Conservation (phyloP, 2,888 invertebrate species). For the Watsonalla binaria region DNA sequence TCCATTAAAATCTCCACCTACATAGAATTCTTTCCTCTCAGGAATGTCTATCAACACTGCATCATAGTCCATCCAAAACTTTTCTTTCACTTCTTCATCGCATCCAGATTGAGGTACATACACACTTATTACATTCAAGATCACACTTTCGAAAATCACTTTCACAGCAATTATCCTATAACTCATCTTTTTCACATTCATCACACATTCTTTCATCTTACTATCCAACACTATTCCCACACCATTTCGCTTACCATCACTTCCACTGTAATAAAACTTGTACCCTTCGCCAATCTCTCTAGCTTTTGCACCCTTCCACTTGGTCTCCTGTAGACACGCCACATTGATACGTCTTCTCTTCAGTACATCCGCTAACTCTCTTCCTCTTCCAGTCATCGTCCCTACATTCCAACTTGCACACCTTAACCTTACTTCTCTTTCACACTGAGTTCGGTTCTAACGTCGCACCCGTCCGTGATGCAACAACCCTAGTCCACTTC, state of each 20-base stretch:
- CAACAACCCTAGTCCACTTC: too few relatives aligned
- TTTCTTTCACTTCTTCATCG: too few relatives aligned
- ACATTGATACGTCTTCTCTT: conserved; percentile 10
- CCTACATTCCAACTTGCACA: conserved; percentile 14
- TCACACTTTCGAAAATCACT: conserved; percentile 9
- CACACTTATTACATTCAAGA: conserved; percentile 6
- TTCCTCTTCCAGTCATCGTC: conserved; percentile 12
- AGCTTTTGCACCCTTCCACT: conserved; percentile 17
- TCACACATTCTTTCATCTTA: conserved; percentile 4
- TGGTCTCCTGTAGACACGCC: conserved; percentile 15
- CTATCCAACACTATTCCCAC: conserved; percentile 8
- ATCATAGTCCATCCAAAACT: conserved; percentile 6
- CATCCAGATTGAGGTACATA: conserved; percentile 5
- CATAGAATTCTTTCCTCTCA: neutral
- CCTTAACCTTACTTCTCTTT: too few relatives aligned
- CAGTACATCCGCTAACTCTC: conserved; percentile 11
- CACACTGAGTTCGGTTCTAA: too few relatives aligned
- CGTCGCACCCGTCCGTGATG: too few relatives aligned
- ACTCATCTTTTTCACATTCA: conserved; percentile 9
- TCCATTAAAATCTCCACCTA: conserved; percentile 9
- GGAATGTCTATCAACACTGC: conserved; percentile 3
- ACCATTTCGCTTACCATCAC: conserved; percentile 4
- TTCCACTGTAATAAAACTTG: too few relatives aligned
- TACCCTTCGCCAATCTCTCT: too few relatives aligned
- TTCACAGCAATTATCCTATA: conserved; percentile 10